phyloP scores from a whole-genome alignment of 1,140 invertebrate species.

The Callitettix versicolor region DNA sequence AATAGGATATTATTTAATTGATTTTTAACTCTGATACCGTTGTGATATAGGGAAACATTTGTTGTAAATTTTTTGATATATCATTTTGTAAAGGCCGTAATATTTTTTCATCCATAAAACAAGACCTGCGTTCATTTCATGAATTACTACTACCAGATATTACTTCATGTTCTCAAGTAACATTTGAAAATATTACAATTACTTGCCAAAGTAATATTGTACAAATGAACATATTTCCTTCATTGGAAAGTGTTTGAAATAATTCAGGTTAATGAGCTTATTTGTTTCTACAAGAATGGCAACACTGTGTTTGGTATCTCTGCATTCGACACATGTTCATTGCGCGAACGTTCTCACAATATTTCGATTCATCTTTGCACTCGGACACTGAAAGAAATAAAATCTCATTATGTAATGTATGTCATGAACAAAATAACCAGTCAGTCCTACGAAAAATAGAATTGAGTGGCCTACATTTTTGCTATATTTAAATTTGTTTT shows the following conservation, averaged over 20 bases:
- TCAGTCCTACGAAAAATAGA: no score
- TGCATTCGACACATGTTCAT: constrained; percentile 75
- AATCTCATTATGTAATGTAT: no score
- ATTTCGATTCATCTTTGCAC: constrained; percentile 66
- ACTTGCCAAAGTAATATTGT: neutral
- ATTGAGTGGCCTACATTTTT: no score
- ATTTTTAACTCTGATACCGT: no score
- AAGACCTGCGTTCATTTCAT: no score
- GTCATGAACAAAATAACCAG: no score
- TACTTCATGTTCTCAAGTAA: neutral
- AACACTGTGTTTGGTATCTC: constrained; percentile 73
- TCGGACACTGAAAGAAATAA: constrained; percentile 43
- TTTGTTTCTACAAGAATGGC: constrained; percentile 53
- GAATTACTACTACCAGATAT: neutral
- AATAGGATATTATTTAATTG: no score
- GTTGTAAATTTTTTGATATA: no score
- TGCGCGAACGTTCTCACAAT: constrained; percentile 65
- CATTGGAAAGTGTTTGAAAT: neutral
- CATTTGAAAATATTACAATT: neutral
- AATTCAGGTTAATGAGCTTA: neutral
- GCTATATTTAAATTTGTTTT: no score
- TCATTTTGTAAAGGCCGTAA: no score
- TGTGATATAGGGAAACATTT: no score
- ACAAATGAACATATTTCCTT: neutral
- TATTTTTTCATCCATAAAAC: no score